Conservation (phyloP, 2,797 vertebrate species). For the Sebastes melanostomus region DNA sequence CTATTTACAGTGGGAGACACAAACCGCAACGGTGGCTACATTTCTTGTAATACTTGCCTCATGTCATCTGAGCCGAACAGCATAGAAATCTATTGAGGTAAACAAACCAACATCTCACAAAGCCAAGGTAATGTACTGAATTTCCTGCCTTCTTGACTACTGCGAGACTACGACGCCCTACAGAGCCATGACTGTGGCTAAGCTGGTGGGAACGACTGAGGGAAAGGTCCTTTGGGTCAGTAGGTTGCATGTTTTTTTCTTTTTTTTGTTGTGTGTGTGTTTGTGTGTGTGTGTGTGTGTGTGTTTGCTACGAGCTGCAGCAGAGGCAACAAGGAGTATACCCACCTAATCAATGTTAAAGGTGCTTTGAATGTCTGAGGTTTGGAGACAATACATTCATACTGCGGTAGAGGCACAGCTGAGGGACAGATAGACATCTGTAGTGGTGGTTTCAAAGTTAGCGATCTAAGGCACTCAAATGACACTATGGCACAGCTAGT, state of each 20-base stretch:
- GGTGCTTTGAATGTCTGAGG: constrained; percentile 80
- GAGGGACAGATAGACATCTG: constrained; percentile 75
- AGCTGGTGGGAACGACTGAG: constrained; percentile 51
- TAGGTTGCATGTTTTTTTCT: constrained; percentile 60
- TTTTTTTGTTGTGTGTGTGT: not conserved
- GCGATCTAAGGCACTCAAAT: constrained; percentile 87
- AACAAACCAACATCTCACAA: constrained; percentile 56
- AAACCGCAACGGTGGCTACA: constrained; percentile 44
- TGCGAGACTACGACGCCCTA: constrained; percentile 37
- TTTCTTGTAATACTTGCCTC: constrained; percentile 34
- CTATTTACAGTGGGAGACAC: constrained; percentile 53
- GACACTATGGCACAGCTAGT: constrained; percentile 83
- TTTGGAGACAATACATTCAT: constrained; percentile 83
- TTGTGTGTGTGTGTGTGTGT: not conserved
- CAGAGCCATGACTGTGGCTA: constrained; percentile 17
- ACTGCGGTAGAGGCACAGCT: constrained; percentile 83
- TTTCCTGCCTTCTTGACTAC: constrained; percentile 44
- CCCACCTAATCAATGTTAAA: constrained; percentile 59
- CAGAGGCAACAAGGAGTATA: constrained; percentile 65
- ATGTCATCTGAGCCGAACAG: constrained; percentile 57
- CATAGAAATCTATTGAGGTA: constrained; percentile 79
- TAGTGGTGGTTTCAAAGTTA: constrained; percentile 75
- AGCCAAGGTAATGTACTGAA: constrained; percentile 10
- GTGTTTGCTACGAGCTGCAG: constrained; percentile 62
- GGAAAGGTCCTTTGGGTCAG: constrained; percentile 74